A percentile compares a stretch with the other conserved stretches of the same genome.
These are phyloP conservation scores for Cerastoderma edule DNA, from an alignment of 2,888 invertebrate species.

Conservation along the genomic window DNA sequence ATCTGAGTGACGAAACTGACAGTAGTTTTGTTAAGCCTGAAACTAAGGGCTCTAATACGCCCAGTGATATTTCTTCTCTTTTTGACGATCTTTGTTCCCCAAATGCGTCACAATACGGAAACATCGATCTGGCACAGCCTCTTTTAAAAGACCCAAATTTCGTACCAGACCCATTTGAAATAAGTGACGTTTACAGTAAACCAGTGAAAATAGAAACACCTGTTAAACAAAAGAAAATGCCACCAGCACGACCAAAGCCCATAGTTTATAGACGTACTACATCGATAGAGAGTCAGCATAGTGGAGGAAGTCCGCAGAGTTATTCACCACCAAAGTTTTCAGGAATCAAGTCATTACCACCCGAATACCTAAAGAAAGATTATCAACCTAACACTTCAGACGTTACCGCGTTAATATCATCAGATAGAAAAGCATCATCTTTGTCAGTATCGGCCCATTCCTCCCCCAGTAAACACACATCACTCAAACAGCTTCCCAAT, in stretches of 20 bases:
- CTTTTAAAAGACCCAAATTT: constrained; percentile 62
- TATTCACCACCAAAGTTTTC: constrained; percentile 55
- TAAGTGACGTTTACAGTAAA: constrained; percentile 50
- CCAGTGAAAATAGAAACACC: constrained; percentile 33
- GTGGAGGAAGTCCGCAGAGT: constrained; percentile 49
- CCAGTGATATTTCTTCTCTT: constrained; percentile 64
- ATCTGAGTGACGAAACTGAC: constrained; percentile 73
- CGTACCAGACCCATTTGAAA: constrained; percentile 75
- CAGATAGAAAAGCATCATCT: constrained; percentile 13
- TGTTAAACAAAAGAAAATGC: constrained; percentile 37
- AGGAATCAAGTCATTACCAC: constrained; percentile 51
- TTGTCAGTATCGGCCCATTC: neutral
- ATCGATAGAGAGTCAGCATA: constrained; percentile 58
- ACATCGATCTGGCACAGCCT: constrained; percentile 72
- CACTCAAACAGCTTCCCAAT: neutral
- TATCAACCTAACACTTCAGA: constrained; percentile 23
- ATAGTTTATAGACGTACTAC: constrained; percentile 58
- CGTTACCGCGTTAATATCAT: constrained; percentile 19
- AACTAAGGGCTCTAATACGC: constrained; percentile 36
- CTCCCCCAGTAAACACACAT: constrained; percentile 4
- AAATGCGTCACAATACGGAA: constrained; percentile 64
- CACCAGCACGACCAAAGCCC: constrained; percentile 57
- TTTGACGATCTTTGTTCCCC: constrained; percentile 73
- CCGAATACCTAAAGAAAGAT: constrained; percentile 45
- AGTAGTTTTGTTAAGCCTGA: constrained; percentile 3